Evolutionary conservation across 2,797 vertebrate genomes (phyloP).

Genomic region (Karalla daura): DNA sequence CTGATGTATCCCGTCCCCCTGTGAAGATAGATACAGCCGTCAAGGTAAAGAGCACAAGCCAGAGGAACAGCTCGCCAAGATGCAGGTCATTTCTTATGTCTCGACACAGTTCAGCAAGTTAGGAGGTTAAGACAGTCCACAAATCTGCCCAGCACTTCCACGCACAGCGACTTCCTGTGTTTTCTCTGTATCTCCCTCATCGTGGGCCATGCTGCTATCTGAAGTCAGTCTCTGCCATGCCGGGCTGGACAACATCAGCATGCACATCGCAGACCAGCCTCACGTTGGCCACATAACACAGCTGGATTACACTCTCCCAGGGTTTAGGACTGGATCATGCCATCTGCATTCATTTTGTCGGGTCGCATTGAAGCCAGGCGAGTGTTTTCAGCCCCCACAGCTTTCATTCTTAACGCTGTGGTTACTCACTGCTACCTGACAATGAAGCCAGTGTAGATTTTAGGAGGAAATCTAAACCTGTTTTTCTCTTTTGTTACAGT

Average conservation of each 20-base stretch:
- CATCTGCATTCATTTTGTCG: conserved; percentile 58
- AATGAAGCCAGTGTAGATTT: conserved; percentile 25
- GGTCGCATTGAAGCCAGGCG: conserved; percentile 53
- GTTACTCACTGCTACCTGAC: conserved; percentile 22
- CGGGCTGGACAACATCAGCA: conserved; percentile 73
- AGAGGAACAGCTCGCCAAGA: conserved; percentile 81
- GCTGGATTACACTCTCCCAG: conserved; percentile 42
- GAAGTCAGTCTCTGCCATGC: conserved; percentile 73
- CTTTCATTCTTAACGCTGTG: conserved; percentile 42
- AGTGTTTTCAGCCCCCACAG: conserved; percentile 38
- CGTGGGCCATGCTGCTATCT: conserved; percentile 82
- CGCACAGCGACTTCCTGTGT: conserved; percentile 48
- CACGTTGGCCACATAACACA: conserved; percentile 53
- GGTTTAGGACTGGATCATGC: conserved; percentile 71
- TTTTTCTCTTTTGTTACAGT: conserved; percentile 42
- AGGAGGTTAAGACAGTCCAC: conserved; percentile 83
- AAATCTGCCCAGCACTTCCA: conserved; percentile 63
- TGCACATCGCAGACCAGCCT: conserved; percentile 75
- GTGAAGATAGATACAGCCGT: conserved; percentile 92
- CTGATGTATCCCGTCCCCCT: conserved; percentile 99
- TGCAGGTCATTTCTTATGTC: conserved; percentile 70
- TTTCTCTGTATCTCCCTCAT: conserved; percentile 59
- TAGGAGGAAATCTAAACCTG: conserved; percentile 15
- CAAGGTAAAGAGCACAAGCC: conserved; percentile 87
- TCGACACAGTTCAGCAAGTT: conserved; percentile 76